Conservation (phyloP, 2,888 invertebrate species). For the Scotopteryx bipunctaria region DNA sequence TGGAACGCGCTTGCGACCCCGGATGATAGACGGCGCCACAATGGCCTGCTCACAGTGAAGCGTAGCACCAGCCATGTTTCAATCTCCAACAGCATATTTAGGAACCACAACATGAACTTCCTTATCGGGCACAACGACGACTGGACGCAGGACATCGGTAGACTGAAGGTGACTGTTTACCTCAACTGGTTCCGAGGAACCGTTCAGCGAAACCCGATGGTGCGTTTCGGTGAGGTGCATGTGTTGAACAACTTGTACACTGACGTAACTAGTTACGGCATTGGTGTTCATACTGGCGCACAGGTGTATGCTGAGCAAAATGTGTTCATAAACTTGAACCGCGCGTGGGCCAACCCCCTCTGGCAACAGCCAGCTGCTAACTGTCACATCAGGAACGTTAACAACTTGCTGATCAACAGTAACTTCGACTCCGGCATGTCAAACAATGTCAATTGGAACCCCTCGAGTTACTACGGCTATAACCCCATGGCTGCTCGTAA, state of each 20-base stretch:
- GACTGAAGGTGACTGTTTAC: slow-evolving; percentile 16
- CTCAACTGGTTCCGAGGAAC: slow-evolving; percentile 26
- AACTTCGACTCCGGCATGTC: neutral
- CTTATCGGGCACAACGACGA: slow-evolving; percentile 20
- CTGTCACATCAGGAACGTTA: neutral
- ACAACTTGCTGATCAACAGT: slow-evolving; percentile 20
- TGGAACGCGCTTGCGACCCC: slow-evolving; percentile 8
- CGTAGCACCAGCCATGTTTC: slow-evolving; percentile 1
- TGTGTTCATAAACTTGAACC: slow-evolving; percentile 6
- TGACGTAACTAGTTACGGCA: slow-evolving; percentile 13
- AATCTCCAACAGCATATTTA: slow-evolving; percentile 25
- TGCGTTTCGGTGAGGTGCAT: slow-evolving; percentile 24
- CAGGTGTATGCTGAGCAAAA: slow-evolving; percentile 19
- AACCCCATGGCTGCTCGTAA: neutral
- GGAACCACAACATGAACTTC: slow-evolving; percentile 24
- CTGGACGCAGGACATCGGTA: slow-evolving; percentile 9
- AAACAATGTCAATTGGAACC: slow-evolving; percentile 7
- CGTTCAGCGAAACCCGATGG: slow-evolving; percentile 22
- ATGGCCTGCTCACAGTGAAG: slow-evolving; percentile 17
- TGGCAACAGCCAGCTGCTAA: neutral
- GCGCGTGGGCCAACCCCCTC: slow-evolving; percentile 22
- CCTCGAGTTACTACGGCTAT: slow-evolving; percentile 18
- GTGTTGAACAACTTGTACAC: slow-evolving; percentile 26
- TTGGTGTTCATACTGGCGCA: slow-evolving; percentile 18
- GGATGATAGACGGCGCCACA: slow-evolving; percentile 17